These are phyloP conservation scores for Prolemur simus DNA, from an alignment of 2,113 vertebrate genomes.

Conservation along the genomic window DNA sequence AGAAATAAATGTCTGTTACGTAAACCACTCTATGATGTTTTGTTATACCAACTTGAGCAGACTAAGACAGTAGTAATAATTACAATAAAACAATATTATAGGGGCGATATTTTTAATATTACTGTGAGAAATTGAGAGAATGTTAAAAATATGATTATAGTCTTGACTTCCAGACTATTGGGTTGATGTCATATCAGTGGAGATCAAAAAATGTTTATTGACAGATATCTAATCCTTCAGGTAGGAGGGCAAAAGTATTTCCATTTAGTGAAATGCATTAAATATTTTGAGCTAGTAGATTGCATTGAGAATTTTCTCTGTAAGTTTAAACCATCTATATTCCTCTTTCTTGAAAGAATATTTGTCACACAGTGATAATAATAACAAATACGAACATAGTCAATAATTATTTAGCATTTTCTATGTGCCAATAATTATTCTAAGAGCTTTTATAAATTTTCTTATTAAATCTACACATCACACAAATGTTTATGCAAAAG, in stretches of 20 bases:
- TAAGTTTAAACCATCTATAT: not conserved
- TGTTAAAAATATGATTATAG: not conserved
- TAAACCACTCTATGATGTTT: not conserved
- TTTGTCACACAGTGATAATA: not conserved
- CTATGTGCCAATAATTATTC: not conserved
- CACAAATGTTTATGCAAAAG: not conserved
- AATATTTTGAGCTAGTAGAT: not conserved
- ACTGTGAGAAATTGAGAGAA: not conserved
- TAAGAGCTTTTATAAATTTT: not conserved
- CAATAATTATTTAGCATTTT: not conserved
- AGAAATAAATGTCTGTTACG: no score
- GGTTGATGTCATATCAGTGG: not conserved
- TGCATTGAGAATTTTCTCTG: not conserved
- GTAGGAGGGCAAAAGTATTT: not conserved
- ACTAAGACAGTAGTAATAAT: not conserved
- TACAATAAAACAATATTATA: not conserved
- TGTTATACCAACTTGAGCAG: not conserved
- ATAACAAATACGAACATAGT: not conserved
- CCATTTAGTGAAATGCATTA: not conserved
- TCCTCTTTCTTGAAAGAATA: not conserved
- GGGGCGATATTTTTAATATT: not conserved
- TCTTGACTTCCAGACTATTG: not conserved
- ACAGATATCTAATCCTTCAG: not conserved
- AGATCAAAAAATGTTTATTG: not conserved
- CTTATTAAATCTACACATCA: not conserved